Evolutionary conservation across 2,113 vertebrate genomes (phyloP).

Genomic region (Rostratula benghalensis): DNA sequence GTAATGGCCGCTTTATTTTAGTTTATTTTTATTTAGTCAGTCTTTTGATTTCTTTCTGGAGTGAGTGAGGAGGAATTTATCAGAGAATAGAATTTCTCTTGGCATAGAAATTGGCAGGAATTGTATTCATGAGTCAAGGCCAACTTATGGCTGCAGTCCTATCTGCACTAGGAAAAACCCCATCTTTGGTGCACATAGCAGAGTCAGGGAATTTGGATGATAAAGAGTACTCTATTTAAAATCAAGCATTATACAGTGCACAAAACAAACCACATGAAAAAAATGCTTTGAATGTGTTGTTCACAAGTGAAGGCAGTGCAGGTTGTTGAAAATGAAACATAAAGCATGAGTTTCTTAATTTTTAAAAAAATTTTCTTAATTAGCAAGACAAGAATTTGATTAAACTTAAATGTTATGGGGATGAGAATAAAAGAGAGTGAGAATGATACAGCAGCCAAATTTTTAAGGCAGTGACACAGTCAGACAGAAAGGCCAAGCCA

Average conservation of each 20-base stretch:
- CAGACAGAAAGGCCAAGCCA: not conserved
- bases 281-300: not conserved
- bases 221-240: not conserved
- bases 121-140: not conserved
- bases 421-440: not conserved
- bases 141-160: not conserved
- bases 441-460: not conserved
- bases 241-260: not conserved
- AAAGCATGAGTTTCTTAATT: not conserved
- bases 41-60: conserved; percentile 18
- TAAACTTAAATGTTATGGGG: not conserved
- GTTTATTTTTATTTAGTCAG: conserved; percentile 13
- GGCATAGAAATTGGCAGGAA: not conserved
- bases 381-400: not conserved
- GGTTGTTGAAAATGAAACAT: not conserved
- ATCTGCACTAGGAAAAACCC: not conserved
- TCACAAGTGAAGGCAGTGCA: not conserved
- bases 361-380: not conserved
- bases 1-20: not conserved
- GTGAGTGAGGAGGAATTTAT: not conserved
- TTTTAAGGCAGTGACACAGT: not conserved
- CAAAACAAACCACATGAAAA: not conserved
- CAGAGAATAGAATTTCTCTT: not conserved
- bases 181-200: not conserved
- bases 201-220: not conserved